Evolutionary conservation across 2,888 invertebrate genomes (phyloP).

Genomic region (Drosophila eohydei): DNA sequence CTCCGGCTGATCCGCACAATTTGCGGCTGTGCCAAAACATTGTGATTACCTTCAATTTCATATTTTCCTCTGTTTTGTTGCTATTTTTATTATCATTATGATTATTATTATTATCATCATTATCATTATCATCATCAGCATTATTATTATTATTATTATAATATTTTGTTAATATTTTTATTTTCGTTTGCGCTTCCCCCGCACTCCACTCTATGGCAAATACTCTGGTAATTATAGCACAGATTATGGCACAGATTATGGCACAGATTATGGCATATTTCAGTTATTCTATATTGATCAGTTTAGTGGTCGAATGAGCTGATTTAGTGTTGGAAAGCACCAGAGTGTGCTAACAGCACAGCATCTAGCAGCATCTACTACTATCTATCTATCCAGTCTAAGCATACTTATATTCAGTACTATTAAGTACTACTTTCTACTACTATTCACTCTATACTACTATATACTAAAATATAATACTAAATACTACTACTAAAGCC

Average conservation of each 20-base stretch:
- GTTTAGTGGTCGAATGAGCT: too few relatives aligned
- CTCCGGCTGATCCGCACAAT: slow-evolving; percentile 36
- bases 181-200: slow-evolving; percentile 1
- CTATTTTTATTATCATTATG: neutral
- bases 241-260: slow-evolving; percentile 25
- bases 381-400: too few relatives aligned
- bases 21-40: slow-evolving; percentile 42
- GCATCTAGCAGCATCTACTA: too few relatives aligned
- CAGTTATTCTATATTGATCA: too few relatives aligned
- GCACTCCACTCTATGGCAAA: slow-evolving; percentile 35
- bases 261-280: slow-evolving; percentile 29
- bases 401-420: too few relatives aligned
- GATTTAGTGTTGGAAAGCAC: too few relatives aligned
- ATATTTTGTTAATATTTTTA: neutral
- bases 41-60: slow-evolving; percentile 34
- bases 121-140: neutral
- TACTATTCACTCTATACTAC: too few relatives aligned
- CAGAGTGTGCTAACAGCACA: too few relatives aligned
- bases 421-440: too few relatives aligned
- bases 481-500: too few relatives aligned
- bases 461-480: too few relatives aligned
- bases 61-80: neutral
- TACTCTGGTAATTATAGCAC: slow-evolving; percentile 47
- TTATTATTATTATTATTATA: neutral
- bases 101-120: neutral